A percentile compares a stretch with the other conserved stretches of the same genome.
Conservation (phyloP, 2,888 invertebrate species). For the Venustoraphidia nigricollis region DNA sequence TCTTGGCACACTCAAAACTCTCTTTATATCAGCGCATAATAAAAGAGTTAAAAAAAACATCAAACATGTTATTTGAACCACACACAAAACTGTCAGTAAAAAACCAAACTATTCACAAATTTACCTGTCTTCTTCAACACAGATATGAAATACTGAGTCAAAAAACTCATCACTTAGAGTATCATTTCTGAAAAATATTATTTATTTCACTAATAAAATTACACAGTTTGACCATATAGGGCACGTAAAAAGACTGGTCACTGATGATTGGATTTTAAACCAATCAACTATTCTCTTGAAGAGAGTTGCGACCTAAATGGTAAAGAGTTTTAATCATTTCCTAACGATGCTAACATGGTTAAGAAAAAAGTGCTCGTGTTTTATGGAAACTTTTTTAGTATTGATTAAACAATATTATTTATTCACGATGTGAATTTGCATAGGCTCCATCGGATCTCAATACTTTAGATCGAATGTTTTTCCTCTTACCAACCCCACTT, state of each 20-base stretch:
- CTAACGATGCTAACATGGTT: too few relatives aligned
- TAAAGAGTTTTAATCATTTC: too few relatives aligned
- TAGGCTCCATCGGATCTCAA: neutral
- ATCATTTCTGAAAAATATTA: slow-evolving; percentile 40
- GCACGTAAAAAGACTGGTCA: neutral
- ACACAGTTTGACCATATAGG: neutral
- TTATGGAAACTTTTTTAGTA: too few relatives aligned
- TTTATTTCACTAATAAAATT: slow-evolving; percentile 1
- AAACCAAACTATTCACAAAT: slow-evolving; percentile 15
- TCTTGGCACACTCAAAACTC: too few relatives aligned
- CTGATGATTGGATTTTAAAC: too few relatives aligned
- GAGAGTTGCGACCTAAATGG: too few relatives aligned
- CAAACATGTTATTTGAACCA: neutral
- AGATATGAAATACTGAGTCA: slow-evolving; percentile 54
- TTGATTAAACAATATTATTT: neutral
- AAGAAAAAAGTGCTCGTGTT: too few relatives aligned
- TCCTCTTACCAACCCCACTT: neutral
- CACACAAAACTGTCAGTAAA: slow-evolving; percentile 9
- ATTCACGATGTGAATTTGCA: slow-evolving; percentile 6
- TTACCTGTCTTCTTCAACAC: slow-evolving; percentile 41
- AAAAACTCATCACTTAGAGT: slow-evolving; percentile 49
- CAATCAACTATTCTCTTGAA: too few relatives aligned
- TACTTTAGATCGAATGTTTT: neutral
- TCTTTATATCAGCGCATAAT: too few relatives aligned
- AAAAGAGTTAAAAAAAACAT: too few relatives aligned